These are phyloP conservation scores for Aricia agestis DNA, from an alignment of 1,140 invertebrate species.

Conservation along the genomic window DNA sequence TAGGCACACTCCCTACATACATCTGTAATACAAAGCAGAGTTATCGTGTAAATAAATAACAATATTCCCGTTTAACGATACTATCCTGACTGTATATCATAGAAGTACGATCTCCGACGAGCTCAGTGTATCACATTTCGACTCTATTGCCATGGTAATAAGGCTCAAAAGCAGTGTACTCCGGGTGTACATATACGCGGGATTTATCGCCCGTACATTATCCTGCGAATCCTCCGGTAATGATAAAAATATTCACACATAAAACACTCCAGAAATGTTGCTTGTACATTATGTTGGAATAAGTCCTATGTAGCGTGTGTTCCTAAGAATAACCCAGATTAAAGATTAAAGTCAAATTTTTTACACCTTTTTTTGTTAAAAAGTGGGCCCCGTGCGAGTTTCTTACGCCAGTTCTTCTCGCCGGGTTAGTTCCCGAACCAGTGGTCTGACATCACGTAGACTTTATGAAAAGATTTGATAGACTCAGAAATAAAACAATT, in stretches of 20 bases:
- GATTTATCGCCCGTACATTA: not conserved
- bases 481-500: no score
- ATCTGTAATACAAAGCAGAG: no score
- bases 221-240: not conserved
- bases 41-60: not conserved
- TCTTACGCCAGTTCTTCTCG: no score
- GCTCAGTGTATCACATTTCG: not conserved
- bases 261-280: not conserved
- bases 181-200: not conserved
- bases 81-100: not conserved
- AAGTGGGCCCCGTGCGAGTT: no score
- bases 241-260: not conserved
- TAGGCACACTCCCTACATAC: no score
- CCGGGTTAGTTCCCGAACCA: no score
- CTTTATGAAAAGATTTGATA: no score
- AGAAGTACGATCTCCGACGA: not conserved
- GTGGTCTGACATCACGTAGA: no score
- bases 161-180: not conserved
- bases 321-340: no score
- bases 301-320: no score
- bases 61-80: not conserved
- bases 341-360: no score
- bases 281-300: not conserved
- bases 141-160: not conserved
- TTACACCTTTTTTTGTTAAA: no score